Evolutionary conservation across 2,113 vertebrate genomes (phyloP).

Genomic region (Potamarius usumacintae): DNA sequence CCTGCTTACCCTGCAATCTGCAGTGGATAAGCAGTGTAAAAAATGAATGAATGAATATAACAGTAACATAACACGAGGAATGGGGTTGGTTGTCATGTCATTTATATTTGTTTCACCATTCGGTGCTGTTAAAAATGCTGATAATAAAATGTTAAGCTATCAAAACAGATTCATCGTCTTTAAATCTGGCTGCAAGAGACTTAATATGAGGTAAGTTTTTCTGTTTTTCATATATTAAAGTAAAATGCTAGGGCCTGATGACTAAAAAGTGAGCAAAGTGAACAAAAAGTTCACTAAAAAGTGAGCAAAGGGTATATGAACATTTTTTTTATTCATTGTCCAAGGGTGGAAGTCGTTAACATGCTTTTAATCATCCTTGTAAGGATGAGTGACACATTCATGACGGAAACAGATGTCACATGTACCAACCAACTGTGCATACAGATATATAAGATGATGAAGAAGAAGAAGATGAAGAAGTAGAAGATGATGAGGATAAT

Average conservation of each 20-base stretch:
- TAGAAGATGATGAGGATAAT: too few relatives aligned
- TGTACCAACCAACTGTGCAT: background rate
- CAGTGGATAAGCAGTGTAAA: too few relatives aligned
- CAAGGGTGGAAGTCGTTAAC: background rate
- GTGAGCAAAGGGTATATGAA: background rate
- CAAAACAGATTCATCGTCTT: background rate
- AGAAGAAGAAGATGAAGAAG: too few relatives aligned
- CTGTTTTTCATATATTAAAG: background rate
- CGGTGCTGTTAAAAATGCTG: background rate
- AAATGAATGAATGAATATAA: background rate
- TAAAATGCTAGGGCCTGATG: background rate
- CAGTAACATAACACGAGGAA: background rate
- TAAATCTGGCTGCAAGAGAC: background rate
- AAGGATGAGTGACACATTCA: background rate
- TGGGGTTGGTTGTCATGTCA: background rate
- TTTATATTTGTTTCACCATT: background rate
- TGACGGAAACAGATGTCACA: background rate
- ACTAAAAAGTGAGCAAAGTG: background rate
- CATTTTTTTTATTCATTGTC: background rate
- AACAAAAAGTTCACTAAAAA: background rate
- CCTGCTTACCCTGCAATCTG: too few relatives aligned
- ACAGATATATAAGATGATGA: background rate
- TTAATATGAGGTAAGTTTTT: background rate
- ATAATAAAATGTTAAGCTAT: background rate
- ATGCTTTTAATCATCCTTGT: background rate